Evolutionary conservation across 2,888 invertebrate genomes (phyloP), one percentile per base, ranked within the genome.

Genomic region (Andrena haemorrhoa): DNA sequence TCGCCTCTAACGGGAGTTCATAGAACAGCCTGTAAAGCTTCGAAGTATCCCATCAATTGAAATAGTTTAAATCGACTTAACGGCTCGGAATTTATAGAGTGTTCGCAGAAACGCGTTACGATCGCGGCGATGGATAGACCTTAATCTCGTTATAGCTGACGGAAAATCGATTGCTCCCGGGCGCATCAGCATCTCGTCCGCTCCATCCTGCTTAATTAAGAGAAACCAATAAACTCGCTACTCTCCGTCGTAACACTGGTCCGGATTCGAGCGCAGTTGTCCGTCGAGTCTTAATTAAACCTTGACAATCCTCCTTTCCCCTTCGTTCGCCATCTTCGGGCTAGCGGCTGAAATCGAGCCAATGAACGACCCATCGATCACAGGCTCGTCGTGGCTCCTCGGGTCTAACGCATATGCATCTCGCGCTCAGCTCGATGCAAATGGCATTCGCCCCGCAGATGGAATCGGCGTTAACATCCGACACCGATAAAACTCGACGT

Each of bases 51-150:
- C 80, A 77, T 79, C 88, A 77, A 84, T 85, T 84, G 85, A 68
- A 86, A 86, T 81, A 85, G 82, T 86, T 88, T 85, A 81, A 88
- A 88, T 84, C 83, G 76, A 88, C 77, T 85, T 79, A 82, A 83
- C 82, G 78, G 73, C n/a, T 31, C 35, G 78, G 79, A 82, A 82
- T 83, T 84, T 81, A 77, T 82, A 82, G 82, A 79, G 79, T 66
- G 80, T 86, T 87, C 87, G 82, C 29, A 71, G 86, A 86, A 86
- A 69, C 78, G 65, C 49, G 58, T 69, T 61, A 63, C 72, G 76
- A 70, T 58, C 68, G 49, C 26, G 51, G 12, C 12, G 1, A 6
- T 4, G 71, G 58, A 47, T 53, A 41, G 56, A 16, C 26, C 31
- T 64, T 20, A 60, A 78, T 79, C 68, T 58, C 35, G 71, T 35